Evolutionary conservation across 2,888 invertebrate genomes (phyloP).

Genomic region (Cantharis rufa): DNA sequence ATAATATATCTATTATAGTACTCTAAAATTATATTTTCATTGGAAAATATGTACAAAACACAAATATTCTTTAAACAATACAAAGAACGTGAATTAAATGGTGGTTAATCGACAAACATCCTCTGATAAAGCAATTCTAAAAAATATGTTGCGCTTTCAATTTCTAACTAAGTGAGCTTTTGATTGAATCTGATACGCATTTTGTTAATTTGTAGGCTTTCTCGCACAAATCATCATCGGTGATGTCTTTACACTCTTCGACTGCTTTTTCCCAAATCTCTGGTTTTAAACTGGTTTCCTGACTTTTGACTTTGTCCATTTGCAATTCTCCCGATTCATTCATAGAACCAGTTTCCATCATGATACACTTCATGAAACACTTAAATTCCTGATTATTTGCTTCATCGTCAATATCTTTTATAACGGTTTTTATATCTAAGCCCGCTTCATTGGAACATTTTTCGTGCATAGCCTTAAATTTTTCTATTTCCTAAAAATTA

Average conservation of each 20-base stretch:
- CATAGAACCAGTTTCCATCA: background rate
- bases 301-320: background rate
- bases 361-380: background rate
- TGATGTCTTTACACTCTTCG: background rate
- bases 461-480: background rate
- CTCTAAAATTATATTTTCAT: background rate
- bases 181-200: background rate
- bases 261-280: background rate
- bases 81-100: background rate
- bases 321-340: background rate
- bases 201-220: background rate
- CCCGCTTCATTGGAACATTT: background rate
- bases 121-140: background rate
- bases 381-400: background rate
- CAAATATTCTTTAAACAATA: background rate
- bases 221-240: background rate
- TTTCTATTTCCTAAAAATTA: background rate
- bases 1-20: no score
- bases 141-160: background rate
- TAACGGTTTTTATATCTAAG: background rate
- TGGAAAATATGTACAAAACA: background rate
- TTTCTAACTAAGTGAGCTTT: background rate
- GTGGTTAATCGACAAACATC: background rate
- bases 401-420: background rate
- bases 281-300: background rate